Evolutionary conservation across 2,888 invertebrate species (phyloP).

Genomic region (Perithous albicinctus): DNA sequence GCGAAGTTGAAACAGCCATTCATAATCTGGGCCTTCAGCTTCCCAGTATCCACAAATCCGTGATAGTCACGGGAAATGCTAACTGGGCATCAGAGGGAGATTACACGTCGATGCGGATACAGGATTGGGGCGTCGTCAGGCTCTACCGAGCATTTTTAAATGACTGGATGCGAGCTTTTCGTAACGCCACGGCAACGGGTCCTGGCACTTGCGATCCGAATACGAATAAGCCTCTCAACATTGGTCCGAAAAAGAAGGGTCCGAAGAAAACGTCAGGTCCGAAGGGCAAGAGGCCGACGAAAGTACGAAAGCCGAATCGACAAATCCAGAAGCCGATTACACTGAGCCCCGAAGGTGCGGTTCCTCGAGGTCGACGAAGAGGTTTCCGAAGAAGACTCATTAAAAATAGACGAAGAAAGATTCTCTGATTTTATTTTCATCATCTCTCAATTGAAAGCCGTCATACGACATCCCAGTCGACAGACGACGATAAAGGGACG

Average conservation of each 20-base stretch:
- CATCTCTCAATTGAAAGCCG: slow-evolving; percentile 21
- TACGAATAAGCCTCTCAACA: slow-evolving; percentile 74
- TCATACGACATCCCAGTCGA: slow-evolving; percentile 53
- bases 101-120: slow-evolving; percentile 86
- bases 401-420: slow-evolving; percentile 74
- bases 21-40: slow-evolving; percentile 83
- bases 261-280: slow-evolving; percentile 46
- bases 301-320: slow-evolving; percentile 70
- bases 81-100: slow-evolving; percentile 85
- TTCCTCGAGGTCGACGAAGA: slow-evolving; percentile 70
- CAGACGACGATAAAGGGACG: slow-evolving; percentile 40
- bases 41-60: slow-evolving; percentile 75
- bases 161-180: slow-evolving; percentile 87
- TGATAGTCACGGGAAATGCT: slow-evolving; percentile 83
- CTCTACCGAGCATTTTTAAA: slow-evolving; percentile 87
- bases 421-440: slow-evolving; percentile 45
- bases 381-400: slow-evolving; percentile 71
- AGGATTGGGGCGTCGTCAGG: slow-evolving; percentile 88
- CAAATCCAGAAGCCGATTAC: slow-evolving; percentile 68
- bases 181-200: slow-evolving; percentile 79
- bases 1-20: slow-evolving; percentile 87
- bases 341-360: slow-evolving; percentile 70
- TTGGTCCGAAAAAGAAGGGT: slow-evolving; percentile 69
- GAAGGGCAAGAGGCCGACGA: slow-evolving; percentile 68
- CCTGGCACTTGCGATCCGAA: slow-evolving; percentile 79